Percentiles rank a stretch among this genome's conserved stretches.
Conservation (phyloP, 2,888 invertebrate species). For the Acleris laterana region DNA sequence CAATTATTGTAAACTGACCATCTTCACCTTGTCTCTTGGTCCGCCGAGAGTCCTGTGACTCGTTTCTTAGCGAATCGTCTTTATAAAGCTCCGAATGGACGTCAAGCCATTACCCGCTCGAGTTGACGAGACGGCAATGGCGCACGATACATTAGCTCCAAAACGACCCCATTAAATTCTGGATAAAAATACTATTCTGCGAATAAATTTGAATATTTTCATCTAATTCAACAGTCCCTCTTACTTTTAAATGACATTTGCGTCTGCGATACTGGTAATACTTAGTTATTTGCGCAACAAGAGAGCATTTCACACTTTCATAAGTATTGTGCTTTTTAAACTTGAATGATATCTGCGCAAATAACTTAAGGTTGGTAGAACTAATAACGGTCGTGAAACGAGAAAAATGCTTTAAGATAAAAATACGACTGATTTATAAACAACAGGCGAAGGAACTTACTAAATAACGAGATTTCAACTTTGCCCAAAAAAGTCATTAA, state of each 20-base stretch:
- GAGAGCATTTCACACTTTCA: too few species aligned
- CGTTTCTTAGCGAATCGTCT: constrained; percentile 48
- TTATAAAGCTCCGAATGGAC: constrained; percentile 67
- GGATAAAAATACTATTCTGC: constrained; percentile 58
- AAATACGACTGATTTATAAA: constrained; percentile 48
- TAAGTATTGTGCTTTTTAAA: too few species aligned
- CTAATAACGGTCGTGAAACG: constrained; percentile 7
- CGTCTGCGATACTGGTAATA: too few species aligned
- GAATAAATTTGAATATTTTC: constrained; percentile 66
- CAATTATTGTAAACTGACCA: not conserved
- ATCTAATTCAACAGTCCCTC: constrained; percentile 37
- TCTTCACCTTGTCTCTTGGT: constrained; percentile 47
- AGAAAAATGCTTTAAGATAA: constrained; percentile 43
- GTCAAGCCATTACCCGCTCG: constrained; percentile 69
- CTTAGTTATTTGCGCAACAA: too few species aligned
- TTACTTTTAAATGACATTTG: constrained; percentile 1
- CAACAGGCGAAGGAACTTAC: constrained; percentile 46
- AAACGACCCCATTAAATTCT: constrained; percentile 55
- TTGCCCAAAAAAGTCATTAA: constrained; percentile 57
- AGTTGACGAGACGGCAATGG: constrained; percentile 62
- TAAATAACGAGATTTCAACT: constrained; percentile 52
- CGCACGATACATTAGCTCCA: constrained; percentile 68
- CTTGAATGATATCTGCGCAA: too few species aligned
- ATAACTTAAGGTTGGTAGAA: too few species aligned
- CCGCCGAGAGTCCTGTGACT: constrained; percentile 52